Evolutionary conservation across 1,140 invertebrate species (phyloP), one percentile per base, ranked within the genome.

Genomic region (Bombus vancouverensis): DNA sequence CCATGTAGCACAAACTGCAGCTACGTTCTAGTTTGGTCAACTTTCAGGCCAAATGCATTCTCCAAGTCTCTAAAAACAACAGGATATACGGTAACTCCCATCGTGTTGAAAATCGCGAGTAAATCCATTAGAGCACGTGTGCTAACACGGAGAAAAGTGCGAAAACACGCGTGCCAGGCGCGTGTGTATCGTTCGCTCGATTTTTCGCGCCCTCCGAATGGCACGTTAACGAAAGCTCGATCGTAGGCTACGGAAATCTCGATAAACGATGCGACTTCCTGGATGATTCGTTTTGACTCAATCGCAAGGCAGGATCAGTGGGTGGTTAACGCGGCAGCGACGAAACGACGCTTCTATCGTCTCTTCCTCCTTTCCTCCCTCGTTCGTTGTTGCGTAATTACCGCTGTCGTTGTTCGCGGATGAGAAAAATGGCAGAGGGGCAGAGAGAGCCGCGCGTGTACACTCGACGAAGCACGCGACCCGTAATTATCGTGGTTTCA

Each of bases 221-320:
- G 53, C 34, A 62, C 32, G 2, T 73, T 59, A 39, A 66, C 65
- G 42, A 15, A 22, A 34, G 18, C 72, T 44, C 44, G 32, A 76
- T 83, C 44, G n/a, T 22, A 22, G 42, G n/a, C 18, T 47, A 78
- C 34, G n/a, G n/a, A 70, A 57, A 78, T 77, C 62, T 68, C 62
- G 44, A 77, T 42, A 83, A 78, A 83, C 75, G 59, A 39, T 42
- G 34, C 13, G 62, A 32, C 73, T 77, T 47, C 39, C 39, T 25
- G 65, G 39, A 76, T 42, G 72, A 62, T 78, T 78, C 70, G 73
- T 62, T 78, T 78, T 25, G 74, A 42, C 68, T 53, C 62, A 57
- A 89, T 88, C 88, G 74, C 70, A 59, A 80, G 34, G 72, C 68
- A 72, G n/a, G 77, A 85, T 89, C 87, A 37, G 82, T 47, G 76